These are phyloP conservation scores for Nanorana parkeri DNA, from an alignment of 2,113 vertebrate species.

Conservation along the genomic window DNA sequence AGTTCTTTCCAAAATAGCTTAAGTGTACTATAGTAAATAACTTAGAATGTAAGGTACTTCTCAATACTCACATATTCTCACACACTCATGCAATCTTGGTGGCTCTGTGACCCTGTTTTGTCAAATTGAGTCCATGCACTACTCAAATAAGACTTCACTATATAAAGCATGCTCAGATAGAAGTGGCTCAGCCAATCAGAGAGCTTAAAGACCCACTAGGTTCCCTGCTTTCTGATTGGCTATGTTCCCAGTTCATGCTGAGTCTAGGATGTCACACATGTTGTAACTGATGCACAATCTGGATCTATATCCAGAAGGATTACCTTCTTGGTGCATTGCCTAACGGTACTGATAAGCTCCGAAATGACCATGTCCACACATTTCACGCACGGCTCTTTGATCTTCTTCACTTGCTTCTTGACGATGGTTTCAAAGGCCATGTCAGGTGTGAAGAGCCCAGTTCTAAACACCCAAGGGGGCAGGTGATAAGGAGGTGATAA, in stretches of 20 bases:
- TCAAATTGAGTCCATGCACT: slow-evolving; percentile 31
- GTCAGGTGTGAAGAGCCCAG: slow-evolving; percentile 99
- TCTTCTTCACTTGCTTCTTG: slow-evolving; percentile 99
- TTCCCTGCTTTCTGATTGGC: slow-evolving; percentile 60
- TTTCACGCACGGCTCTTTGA: slow-evolving; percentile 99
- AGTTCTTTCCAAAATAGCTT: no score
- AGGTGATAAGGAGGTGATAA: slow-evolving; percentile 54
- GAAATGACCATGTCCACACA: slow-evolving; percentile 99
- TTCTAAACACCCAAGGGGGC: slow-evolving; percentile 85
- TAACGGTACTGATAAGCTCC: slow-evolving; percentile 99
- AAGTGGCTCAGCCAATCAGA: slow-evolving; percentile 38
- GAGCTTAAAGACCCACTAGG: neutral
- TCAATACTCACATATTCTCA: slow-evolving; percentile 28
- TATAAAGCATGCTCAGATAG: slow-evolving; percentile 31
- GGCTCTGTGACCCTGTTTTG: slow-evolving; percentile 21
- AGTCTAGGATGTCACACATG: slow-evolving; percentile 63
- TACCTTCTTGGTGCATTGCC: slow-evolving; percentile 99
- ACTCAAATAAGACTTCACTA: neutral
- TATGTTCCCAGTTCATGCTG: slow-evolving; percentile 72
- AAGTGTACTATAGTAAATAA: no score
- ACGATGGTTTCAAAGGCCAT: slow-evolving; percentile 99
- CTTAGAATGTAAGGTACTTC: neutral
- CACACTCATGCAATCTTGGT: slow-evolving; percentile 29
- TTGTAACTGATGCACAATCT: slow-evolving; percentile 38
- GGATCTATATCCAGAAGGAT: slow-evolving; percentile 59